Conservation (phyloP, 2,113 vertebrate genomes). For the Chauna torquata region DNA sequence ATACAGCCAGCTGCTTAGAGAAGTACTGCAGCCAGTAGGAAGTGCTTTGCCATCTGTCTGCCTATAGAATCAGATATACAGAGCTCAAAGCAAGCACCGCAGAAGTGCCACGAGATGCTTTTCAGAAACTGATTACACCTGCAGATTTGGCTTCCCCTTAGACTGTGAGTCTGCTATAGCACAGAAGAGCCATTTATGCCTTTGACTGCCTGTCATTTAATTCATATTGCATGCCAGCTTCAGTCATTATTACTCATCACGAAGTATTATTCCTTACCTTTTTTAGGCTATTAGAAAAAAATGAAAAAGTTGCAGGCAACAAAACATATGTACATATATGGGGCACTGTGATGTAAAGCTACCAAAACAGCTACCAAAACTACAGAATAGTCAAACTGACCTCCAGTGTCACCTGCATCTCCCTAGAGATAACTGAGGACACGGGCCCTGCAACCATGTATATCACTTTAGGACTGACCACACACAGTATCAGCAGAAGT, state of each 20-base stretch:
- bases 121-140: not conserved
- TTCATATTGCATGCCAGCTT: not conserved
- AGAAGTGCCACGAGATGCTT: not conserved
- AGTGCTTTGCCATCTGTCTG: not conserved
- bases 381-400: not conserved
- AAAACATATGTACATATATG: accelerated
- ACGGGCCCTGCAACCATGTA: accelerated
- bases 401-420: not conserved
- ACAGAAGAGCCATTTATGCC: not conserved
- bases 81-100: not conserved
- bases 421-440: not conserved
- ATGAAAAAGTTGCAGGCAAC: not conserved
- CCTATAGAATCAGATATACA: not conserved
- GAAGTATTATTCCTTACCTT: not conserved
- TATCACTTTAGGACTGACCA: accelerated
- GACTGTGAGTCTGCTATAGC: accelerated
- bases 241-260: not conserved
- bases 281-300: not conserved
- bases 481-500: accelerated
- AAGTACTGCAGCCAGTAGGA: not conserved
- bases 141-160: not conserved
- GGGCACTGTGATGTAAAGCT: not conserved
- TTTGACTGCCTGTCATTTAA: not conserved
- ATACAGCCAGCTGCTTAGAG: not conserved
- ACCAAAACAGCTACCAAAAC: not conserved